These are phyloP conservation scores for Zalophus californianus DNA, from an alignment of 2,797 vertebrate species.

Conservation along the genomic window DNA sequence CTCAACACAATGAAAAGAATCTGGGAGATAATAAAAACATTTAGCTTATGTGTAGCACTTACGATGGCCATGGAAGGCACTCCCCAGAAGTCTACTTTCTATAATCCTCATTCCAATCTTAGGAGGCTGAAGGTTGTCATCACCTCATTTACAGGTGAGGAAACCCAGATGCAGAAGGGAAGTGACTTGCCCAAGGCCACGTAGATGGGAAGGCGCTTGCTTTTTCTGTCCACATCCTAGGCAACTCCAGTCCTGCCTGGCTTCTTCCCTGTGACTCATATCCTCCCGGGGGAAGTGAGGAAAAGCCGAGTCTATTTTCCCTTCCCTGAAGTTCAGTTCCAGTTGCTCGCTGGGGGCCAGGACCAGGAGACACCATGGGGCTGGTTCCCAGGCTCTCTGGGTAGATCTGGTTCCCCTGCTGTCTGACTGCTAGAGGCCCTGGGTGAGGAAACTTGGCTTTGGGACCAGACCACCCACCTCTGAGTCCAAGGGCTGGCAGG, in stretches of 20 bases:
- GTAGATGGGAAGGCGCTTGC: neutral
- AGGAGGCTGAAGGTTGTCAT: neutral
- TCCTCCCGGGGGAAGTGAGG: constrained; percentile 53
- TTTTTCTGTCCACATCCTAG: neutral
- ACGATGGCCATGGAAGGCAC: neutral
- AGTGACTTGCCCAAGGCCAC: constrained; percentile 47
- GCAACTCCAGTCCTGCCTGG: neutral
- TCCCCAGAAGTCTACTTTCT: neutral
- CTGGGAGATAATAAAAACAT: neutral
- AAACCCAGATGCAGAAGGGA: neutral
- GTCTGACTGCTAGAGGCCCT: neutral
- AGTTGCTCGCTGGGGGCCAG: neutral
- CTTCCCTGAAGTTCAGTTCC: neutral
- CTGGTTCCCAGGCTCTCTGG: neutral
- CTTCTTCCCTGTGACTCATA: constrained; percentile 67
- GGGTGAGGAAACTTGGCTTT: constrained; percentile 25
- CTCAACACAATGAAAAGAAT: neutral
- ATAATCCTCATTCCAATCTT: neutral
- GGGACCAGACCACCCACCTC: constrained; percentile 58
- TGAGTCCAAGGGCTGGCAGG: neutral
- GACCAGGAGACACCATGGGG: neutral
- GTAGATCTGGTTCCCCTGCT: neutral
- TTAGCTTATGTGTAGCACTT: no score
- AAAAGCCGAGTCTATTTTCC: neutral
- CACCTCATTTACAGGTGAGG: neutral